Evolutionary conservation across 92 coral and sea anemone genomes (phyloP).

Genomic region (Parazoanthus atlanticus): DNA sequence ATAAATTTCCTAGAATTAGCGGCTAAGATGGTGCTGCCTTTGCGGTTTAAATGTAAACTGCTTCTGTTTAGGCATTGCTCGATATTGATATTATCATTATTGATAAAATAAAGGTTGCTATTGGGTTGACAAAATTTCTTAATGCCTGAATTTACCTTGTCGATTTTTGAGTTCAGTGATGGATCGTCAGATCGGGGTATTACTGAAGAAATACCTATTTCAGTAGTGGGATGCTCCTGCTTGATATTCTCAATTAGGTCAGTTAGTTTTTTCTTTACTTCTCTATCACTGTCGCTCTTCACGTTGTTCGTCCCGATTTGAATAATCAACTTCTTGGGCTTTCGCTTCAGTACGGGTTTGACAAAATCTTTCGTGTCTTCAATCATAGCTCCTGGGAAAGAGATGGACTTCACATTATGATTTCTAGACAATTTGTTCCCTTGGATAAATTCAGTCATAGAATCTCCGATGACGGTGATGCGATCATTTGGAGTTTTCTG

Average conservation of each 20-base stretch:
- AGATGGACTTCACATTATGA: not conserved
- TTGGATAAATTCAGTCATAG: slow-evolving; percentile 20
- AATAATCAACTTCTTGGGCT: not conserved
- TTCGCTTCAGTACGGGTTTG: slow-evolving; percentile 19
- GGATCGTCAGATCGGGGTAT: too few relatives aligned
- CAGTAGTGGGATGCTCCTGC: not conserved
- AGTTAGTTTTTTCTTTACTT: too few relatives aligned
- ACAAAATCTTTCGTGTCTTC: slow-evolving; percentile 14
- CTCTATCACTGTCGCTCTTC: not conserved
- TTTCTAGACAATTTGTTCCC: not conserved
- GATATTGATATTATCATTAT: not conserved
- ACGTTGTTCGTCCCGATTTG: slow-evolving; percentile 18
- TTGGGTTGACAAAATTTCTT: too few relatives aligned
- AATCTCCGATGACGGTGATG: too few relatives aligned
- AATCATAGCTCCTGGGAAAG: slow-evolving; percentile 25
- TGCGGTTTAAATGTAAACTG: not conserved
- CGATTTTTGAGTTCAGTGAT: too few relatives aligned
- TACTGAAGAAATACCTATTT: too few relatives aligned
- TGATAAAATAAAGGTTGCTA: too few relatives aligned
- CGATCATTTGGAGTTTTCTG: too few relatives aligned
- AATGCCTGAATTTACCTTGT: too few relatives aligned
- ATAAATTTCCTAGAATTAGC: too few relatives aligned
- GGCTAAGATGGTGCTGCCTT: not conserved
- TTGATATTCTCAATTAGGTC: not conserved
- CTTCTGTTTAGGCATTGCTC: not conserved